Evolutionary conservation across 2,113 vertebrate species (phyloP).

Genomic region (Plestiodon gilberti): DNA sequence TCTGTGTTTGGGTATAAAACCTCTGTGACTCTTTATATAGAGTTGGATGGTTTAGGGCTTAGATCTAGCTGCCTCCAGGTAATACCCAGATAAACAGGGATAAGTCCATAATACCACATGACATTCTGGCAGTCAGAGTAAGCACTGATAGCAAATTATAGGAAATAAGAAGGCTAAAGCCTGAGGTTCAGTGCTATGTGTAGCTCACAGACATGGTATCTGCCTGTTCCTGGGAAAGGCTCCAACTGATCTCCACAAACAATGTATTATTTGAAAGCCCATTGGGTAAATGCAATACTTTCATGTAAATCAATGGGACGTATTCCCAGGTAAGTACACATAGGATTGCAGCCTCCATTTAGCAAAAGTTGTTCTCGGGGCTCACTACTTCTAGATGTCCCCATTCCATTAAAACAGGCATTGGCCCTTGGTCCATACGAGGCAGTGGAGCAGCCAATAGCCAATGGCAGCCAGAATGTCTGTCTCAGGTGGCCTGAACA

Average conservation of each 20-base stretch:
- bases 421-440: neutral
- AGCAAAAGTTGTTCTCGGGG: neutral
- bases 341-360: no score
- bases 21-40: constrained; percentile 50
- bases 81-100: constrained; percentile 57
- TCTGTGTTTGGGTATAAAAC: constrained; percentile 54
- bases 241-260: neutral
- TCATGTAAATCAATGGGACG: no score
- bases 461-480: neutral
- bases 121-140: constrained; percentile 51
- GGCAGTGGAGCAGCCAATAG: neutral
- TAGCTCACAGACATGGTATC: neutral
- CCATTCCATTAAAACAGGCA: neutral
- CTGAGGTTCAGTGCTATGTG: constrained; percentile 22
- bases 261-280: constrained; percentile 1
- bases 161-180: constrained; percentile 24
- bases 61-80: constrained; percentile 60
- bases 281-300: neutral
- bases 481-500: no score
- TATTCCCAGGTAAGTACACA: no score
- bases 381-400: neutral
- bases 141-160: constrained; percentile 11
- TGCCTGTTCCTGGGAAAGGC: neutral
- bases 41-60: constrained; percentile 61
- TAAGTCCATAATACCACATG: constrained; percentile 30